Evolutionary conservation across 2,113 vertebrate genomes (phyloP).

Genomic region (Pimephales promelas): DNA sequence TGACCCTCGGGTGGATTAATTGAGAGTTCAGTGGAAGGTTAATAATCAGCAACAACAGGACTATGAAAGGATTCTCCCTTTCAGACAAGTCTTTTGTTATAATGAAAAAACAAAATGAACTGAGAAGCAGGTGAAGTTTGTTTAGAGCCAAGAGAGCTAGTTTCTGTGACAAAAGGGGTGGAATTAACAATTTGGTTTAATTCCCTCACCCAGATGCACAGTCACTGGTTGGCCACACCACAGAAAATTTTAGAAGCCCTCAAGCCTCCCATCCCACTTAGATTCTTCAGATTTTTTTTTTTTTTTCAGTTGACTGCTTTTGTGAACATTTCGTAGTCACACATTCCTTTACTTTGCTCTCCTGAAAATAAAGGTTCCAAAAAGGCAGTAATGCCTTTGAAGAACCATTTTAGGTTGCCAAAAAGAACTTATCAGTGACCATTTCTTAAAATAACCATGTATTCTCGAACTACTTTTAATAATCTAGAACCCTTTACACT

Average conservation of each 20-base stretch:
- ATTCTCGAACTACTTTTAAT: too few relatives aligned
- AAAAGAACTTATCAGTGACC: too few relatives aligned
- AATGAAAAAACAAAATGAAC: constrained; percentile 52
- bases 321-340: neutral
- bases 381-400: too few relatives aligned
- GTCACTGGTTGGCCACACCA: constrained; percentile 8
- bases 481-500: too few relatives aligned
- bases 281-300: too few relatives aligned
- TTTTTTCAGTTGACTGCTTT: neutral
- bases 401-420: too few relatives aligned
- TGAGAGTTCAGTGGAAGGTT: constrained; percentile 76
- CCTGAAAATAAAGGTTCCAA: too few relatives aligned
- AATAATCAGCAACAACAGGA: constrained; percentile 79
- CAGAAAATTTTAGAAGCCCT: neutral
- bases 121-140: constrained; percentile 37
- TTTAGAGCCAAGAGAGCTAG: constrained; percentile 17
- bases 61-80: constrained; percentile 65
- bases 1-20: constrained; percentile 73
- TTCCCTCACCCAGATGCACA: constrained; percentile 13
- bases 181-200: constrained; percentile 29
- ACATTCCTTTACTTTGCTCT: neutral
- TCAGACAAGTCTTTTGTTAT: constrained; percentile 53
- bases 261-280: neutral
- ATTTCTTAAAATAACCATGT: too few relatives aligned
- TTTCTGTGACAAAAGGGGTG: constrained; percentile 18